These are phyloP conservation scores for Macroglossus sobrinus DNA, from an alignment of 2,113 vertebrate species.

Conservation along the genomic window DNA sequence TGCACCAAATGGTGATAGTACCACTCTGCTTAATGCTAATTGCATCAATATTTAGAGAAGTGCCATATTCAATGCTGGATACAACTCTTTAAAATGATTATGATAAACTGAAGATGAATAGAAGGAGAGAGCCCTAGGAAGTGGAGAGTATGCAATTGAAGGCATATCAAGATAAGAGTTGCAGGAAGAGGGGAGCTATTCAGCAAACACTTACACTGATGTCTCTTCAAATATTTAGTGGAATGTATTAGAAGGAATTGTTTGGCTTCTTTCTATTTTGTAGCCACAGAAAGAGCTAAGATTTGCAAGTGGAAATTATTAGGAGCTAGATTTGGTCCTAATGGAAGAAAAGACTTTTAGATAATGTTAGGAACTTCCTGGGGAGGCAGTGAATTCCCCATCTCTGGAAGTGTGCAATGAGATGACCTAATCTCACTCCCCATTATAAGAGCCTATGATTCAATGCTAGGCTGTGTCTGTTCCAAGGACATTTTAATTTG, in stretches of 20 bases:
- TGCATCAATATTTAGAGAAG: background rate
- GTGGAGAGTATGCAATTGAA: rapidly evolving
- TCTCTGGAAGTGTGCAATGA: background rate
- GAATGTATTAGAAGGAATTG: background rate
- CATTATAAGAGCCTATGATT: background rate
- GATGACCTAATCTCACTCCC: background rate
- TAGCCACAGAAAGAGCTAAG: background rate
- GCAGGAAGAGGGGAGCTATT: background rate
- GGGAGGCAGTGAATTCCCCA: conserved; percentile 5
- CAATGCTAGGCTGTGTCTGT: background rate
- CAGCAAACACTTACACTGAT: background rate
- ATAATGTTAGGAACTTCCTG: background rate
- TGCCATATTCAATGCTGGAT: background rate
- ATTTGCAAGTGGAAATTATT: conserved; percentile 8
- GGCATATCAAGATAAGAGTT: background rate
- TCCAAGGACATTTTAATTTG: conserved; percentile 31
- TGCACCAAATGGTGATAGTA: background rate
- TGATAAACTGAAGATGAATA: background rate
- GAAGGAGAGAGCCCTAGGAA: background rate
- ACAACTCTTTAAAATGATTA: background rate
- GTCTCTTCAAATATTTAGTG: background rate
- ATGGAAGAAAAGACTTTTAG: conserved; percentile 42
- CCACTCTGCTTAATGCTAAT: background rate
- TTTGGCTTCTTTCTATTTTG: background rate
- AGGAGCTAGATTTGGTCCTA: conserved; percentile 15